Conservation (phyloP, 2,888 invertebrate species). For the Acholoe squamosa region DNA sequence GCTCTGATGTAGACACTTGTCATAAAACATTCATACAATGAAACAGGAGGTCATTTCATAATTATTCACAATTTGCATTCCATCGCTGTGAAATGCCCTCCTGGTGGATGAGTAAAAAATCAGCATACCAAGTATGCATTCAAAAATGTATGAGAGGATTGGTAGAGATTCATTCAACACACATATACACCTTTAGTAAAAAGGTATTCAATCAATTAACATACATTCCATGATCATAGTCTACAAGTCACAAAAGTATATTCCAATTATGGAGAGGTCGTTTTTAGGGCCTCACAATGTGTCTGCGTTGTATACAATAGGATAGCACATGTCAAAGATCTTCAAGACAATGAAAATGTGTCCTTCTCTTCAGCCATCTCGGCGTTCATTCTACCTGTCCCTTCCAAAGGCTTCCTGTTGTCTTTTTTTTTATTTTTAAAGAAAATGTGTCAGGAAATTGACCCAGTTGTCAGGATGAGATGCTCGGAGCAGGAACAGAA, state of each 20-base stretch:
- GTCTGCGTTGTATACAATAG: background rate
- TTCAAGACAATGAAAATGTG: background rate
- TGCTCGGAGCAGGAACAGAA: background rate
- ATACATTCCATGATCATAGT: background rate
- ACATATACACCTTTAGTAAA: background rate
- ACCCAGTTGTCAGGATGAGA: background rate
- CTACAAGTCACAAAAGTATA: background rate
- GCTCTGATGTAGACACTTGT: background rate
- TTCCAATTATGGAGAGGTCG: too few relatives aligned
- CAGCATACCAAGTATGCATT: background rate
- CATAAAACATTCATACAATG: constrained; percentile 40
- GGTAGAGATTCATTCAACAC: background rate
- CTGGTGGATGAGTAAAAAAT: background rate
- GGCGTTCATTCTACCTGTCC: background rate
- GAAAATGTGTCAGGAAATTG: background rate
- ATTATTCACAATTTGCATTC: too few relatives aligned
- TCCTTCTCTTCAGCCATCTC: background rate
- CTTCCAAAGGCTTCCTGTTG: too few relatives aligned
- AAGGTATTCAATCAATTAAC: background rate
- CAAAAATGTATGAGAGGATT: background rate
- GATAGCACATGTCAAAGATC: background rate
- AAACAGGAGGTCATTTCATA: too few relatives aligned
- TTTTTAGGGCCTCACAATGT: too few relatives aligned
- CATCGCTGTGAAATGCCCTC: too few relatives aligned
- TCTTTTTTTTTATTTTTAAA: background rate